These are phyloP conservation scores for Tadarida brasiliensis DNA, from an alignment of 2,797 vertebrate genomes.

Conservation along the genomic window DNA sequence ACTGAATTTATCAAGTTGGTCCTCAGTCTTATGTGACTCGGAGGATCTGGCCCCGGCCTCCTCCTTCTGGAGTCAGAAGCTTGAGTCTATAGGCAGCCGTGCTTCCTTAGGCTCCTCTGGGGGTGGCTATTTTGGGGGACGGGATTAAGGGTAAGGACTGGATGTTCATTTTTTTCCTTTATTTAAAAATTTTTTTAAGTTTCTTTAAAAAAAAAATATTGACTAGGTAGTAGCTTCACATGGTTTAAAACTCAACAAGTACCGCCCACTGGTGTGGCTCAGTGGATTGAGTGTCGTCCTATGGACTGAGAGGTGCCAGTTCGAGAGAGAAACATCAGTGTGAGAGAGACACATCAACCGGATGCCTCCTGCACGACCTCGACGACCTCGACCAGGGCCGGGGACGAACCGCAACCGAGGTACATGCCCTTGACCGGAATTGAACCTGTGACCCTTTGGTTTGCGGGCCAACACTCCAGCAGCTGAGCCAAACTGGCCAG, in stretches of 20 bases:
- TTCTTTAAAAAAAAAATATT: not conserved
- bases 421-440: too few relatives aligned
- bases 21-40: accelerated
- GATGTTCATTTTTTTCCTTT: not conserved
- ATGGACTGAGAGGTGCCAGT: too few relatives aligned
- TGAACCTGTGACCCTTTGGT: too few relatives aligned
- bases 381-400: too few relatives aligned
- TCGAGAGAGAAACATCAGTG: too few relatives aligned
- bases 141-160: not conserved
- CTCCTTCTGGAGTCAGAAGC: not conserved
- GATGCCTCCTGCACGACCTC: too few relatives aligned
- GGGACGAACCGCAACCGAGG: too few relatives aligned
- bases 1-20: not conserved
- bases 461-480: too few relatives aligned
- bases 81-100: too few relatives aligned
- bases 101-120: not conserved
- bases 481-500: too few relatives aligned
- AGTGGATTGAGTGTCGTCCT: too few relatives aligned
- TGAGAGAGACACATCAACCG: too few relatives aligned
- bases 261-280: not conserved
- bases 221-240: not conserved
- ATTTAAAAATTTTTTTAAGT: not conserved
- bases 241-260: not conserved
- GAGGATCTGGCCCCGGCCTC: not conserved
- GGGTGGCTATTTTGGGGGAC: not conserved